phyloP scores from a whole-genome alignment of 1,140 invertebrate genomes.

The Cephus cinctus region DNA sequence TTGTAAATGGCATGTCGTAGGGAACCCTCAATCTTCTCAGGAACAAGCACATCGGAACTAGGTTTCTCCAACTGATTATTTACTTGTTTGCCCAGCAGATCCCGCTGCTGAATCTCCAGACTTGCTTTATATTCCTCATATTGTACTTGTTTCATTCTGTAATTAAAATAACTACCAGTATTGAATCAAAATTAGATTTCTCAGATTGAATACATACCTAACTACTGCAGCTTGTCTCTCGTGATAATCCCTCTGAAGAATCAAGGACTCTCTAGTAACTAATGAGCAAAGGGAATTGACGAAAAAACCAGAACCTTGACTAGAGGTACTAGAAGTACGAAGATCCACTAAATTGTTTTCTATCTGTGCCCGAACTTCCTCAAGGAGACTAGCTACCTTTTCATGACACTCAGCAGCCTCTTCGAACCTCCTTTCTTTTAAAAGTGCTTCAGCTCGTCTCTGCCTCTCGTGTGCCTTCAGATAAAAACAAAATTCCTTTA shows the following conservation, averaged over 20 bases:
- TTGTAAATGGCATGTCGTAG: slow-evolving; percentile 60
- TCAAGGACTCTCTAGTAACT: slow-evolving; percentile 59
- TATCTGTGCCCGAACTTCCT: slow-evolving; percentile 54
- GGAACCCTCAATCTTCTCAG: slow-evolving; percentile 47
- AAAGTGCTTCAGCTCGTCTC: slow-evolving; percentile 61
- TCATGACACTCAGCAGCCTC: slow-evolving; percentile 66
- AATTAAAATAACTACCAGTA: slow-evolving; percentile 9
- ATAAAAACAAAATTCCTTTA: slow-evolving; percentile 2
- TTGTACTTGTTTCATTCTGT: slow-evolving; percentile 59
- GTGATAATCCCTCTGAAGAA: slow-evolving; percentile 64
- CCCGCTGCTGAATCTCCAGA: slow-evolving; percentile 55
- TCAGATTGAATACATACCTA: slow-evolving; percentile 31
- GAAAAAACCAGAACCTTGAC: slow-evolving; percentile 14
- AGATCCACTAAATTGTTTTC: slow-evolving; percentile 44
- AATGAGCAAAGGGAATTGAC: slow-evolving; percentile 30
- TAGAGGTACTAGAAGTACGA: slow-evolving; percentile 31
- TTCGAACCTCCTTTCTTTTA: slow-evolving; percentile 60
- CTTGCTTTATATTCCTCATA: slow-evolving; percentile 60
- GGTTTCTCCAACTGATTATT: slow-evolving; percentile 26
- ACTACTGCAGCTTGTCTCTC: slow-evolving; percentile 58
- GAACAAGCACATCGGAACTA: slow-evolving; percentile 12
- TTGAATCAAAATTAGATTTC: background rate
- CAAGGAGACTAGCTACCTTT: slow-evolving; percentile 59
- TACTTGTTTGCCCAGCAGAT: slow-evolving; percentile 40
- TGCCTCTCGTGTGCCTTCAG: slow-evolving; percentile 66